Base-by-base conservation (phyloP, 2,113 vertebrate genomes). In the Nyctereutes procyonoides region DNA sequence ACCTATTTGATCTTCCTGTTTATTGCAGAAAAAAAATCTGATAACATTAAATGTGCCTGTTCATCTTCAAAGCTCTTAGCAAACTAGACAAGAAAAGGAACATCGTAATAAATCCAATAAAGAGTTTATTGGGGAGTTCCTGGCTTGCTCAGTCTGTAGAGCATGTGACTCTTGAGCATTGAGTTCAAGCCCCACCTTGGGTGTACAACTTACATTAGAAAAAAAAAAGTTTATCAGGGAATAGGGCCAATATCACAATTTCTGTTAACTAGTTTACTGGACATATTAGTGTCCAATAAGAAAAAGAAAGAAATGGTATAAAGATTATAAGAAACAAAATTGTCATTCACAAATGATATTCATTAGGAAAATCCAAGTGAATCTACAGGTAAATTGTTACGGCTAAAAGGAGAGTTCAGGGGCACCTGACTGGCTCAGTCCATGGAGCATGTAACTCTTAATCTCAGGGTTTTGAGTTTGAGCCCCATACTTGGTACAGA, bases 291-390 rank as follows among this genome's bases (percentile, higher is more conserved):
- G 15, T 82, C 76, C n/a, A 83, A 11, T 56, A 95, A 90, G 14
- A 87, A 92, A 92, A 92, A 65, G 32, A 93, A 93, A 79, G n/a
- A 79, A 90, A 93, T 67, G 20, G 22, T 80, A 28, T 58, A 88
- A 69, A 24, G 22, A 58, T 80, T 80, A 80, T 16, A 17, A 69
- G n/a, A 93, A 63, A 51, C 22, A 81, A 62, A 81, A 81, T 38
- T 82, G 15, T 62, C 32, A 71, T 89, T 89, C 67, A 82, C 76
- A 63, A 62, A 69, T 88, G 38, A 60, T 35, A 82, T 77, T 86
- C 30, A 84, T 71, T 32, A 62, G 77, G 77, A 89, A 89, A 62
- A 94, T 88, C 74, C 32, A 71, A 51, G 26, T 82, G 32, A 43
- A 58, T 91, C 77, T 43, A 82, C 3, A 53, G 55, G 8, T 89